A percentile compares a stretch with the other conserved stretches of the same genome.
These are phyloP conservation scores for Chironomus riparius DNA, from an alignment of 2,888 invertebrate genomes.

Conservation along the genomic window DNA sequence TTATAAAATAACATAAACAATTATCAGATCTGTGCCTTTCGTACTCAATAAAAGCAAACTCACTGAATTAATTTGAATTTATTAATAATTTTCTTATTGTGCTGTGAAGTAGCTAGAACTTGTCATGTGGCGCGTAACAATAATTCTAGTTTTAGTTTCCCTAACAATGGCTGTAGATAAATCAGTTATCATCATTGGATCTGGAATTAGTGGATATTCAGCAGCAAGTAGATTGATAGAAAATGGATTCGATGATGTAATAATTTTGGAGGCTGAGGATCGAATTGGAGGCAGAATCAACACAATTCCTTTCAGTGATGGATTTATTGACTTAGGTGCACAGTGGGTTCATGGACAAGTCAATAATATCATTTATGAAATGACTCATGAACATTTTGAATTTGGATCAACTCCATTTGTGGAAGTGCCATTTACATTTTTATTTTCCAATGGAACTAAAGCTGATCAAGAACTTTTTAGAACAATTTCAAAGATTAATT, in stretches of 20 bases:
- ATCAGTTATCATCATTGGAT: conserved; percentile 48
- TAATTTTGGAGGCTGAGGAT: conserved; percentile 44
- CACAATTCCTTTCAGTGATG: conserved; percentile 42
- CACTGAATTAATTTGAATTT: no score
- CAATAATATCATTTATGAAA: background rate
- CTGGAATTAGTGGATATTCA: conserved; percentile 50
- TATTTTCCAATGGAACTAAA: background rate
- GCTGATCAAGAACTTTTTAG: background rate
- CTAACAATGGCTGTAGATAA: background rate
- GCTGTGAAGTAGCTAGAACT: no score
- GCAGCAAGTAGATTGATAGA: conserved; percentile 45
- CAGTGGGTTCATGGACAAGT: conserved; percentile 19
- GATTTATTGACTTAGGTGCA: conserved; percentile 9
- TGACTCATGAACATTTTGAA: background rate
- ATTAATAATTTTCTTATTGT: no score
- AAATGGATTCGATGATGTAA: conserved; percentile 43
- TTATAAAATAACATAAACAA: no score
- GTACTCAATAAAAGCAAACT: no score
- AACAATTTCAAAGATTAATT: background rate
- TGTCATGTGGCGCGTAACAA: no score
- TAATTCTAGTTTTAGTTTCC: no score
- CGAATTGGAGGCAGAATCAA: conserved; percentile 46
- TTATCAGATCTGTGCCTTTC: no score
- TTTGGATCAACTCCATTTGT: background rate
- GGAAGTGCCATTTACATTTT: background rate